Conservation (phyloP, 53 echinoderm and acorn worm genomes). For the Hippasteria phrygiana region DNA sequence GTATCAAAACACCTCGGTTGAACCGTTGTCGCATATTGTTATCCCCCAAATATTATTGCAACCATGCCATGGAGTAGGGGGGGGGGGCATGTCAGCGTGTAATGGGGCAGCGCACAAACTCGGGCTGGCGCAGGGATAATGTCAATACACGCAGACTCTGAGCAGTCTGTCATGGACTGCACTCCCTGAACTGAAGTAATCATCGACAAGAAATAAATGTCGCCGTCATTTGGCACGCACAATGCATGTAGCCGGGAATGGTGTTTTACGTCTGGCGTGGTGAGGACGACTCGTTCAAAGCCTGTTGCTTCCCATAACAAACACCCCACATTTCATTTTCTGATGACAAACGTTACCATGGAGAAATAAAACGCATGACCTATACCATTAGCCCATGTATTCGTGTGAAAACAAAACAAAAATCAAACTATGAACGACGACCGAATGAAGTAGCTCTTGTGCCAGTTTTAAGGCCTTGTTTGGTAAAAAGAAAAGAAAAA, state of each 20-base stretch:
- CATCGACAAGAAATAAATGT: background rate
- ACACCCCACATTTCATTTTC: too few species aligned
- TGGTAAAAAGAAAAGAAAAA: too few species aligned
- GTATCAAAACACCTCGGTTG: slow-evolving; percentile 41
- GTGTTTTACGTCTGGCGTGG: background rate
- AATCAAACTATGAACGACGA: too few species aligned
- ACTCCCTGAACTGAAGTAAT: slow-evolving; percentile 6
- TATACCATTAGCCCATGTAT: too few species aligned
- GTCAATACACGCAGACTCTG: background rate
- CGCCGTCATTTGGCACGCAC: background rate
- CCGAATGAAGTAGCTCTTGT: too few species aligned
- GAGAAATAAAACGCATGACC: too few species aligned
- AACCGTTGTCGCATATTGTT: background rate
- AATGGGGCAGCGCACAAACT: slow-evolving; percentile 18
- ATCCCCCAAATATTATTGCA: slow-evolving; percentile 28
- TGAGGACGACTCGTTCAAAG: background rate
- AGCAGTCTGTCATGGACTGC: background rate
- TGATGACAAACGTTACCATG: too few species aligned
- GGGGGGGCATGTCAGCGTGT: background rate
- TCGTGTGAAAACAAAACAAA: too few species aligned
- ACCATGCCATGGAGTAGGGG: background rate
- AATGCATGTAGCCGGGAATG: background rate
- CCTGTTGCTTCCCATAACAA: background rate
- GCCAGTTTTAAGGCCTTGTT: too few species aligned
- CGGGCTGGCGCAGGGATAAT: background rate